Conservation (phyloP, 2,113 vertebrate species). For the Hassar affinis region DNA sequence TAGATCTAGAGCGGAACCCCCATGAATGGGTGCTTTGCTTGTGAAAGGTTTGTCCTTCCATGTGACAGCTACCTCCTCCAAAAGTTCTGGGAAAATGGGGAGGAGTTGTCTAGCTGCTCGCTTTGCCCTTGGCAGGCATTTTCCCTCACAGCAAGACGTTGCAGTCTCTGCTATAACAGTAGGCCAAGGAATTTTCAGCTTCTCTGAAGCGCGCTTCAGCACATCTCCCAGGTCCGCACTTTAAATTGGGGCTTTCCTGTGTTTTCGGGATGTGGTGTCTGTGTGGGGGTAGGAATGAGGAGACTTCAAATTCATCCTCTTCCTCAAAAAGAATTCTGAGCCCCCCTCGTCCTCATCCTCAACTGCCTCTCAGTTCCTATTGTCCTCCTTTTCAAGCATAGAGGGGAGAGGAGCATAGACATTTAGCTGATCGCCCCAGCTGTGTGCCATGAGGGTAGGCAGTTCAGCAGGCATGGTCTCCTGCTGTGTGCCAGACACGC, state of each 20-base stretch:
- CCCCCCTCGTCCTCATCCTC: neutral
- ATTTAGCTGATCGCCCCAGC: neutral
- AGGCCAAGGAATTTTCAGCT: neutral
- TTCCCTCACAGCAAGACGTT: neutral
- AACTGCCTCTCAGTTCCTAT: too few relatives aligned
- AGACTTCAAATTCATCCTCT: neutral
- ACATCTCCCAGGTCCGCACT: neutral
- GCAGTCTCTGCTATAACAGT: neutral
- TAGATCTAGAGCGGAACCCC: neutral
- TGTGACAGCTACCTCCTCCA: conserved; percentile 11
- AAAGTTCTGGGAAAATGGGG: neutral
- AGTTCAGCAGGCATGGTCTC: neutral
- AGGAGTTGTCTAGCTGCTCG: neutral
- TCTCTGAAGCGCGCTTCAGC: neutral
- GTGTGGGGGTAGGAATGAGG: neutral
- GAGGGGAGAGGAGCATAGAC: neutral
- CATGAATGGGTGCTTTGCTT: neutral
- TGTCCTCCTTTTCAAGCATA: neutral
- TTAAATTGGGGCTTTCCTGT: neutral
- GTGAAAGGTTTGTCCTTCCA: conserved; percentile 12
- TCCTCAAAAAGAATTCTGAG: neutral
- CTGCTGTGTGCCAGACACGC: neutral
- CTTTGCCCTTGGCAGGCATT: neutral
- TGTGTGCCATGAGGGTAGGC: neutral
- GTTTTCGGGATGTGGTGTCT: neutral